phyloP scores from a whole-genome alignment of 2,113 vertebrate species.

The Tychaedon coryphoeus region DNA sequence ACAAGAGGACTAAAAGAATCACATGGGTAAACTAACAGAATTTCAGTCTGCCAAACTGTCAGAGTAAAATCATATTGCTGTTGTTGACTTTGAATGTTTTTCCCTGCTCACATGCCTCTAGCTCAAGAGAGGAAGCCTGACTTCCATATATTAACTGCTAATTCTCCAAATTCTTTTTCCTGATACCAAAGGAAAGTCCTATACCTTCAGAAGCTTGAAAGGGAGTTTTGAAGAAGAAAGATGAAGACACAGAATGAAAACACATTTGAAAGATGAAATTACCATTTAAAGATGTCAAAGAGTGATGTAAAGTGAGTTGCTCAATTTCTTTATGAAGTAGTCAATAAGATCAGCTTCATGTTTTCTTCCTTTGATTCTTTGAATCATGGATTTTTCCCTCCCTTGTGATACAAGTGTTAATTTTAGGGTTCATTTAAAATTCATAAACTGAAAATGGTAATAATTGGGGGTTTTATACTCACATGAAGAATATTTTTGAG shows the following conservation, averaged over 20 bases:
- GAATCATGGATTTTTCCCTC: background rate
- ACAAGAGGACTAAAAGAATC: background rate
- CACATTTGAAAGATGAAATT: constrained; percentile 27
- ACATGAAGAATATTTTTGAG: background rate
- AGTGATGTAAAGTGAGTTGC: background rate
- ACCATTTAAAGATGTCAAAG: constrained; percentile 20
- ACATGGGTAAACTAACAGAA: background rate
- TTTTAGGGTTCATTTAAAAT: constrained; percentile 53
- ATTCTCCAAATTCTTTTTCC: background rate
- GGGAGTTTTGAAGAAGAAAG: constrained; percentile 12
- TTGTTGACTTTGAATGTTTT: background rate
- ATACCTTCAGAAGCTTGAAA: constrained; percentile 32
- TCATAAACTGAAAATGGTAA: constrained; percentile 23
- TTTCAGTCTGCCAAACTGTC: background rate
- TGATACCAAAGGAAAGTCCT: background rate
- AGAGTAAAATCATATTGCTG: background rate
- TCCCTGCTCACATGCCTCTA: background rate
- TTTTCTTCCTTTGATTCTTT: constrained; percentile 21
- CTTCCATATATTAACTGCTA: background rate
- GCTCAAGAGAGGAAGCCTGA: background rate
- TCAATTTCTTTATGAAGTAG: constrained; percentile 12
- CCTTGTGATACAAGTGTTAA: background rate
- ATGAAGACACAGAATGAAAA: constrained; percentile 12
- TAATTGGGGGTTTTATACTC: background rate
- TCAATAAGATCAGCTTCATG: background rate